phyloP scores from a whole-genome alignment of 2,888 invertebrate species.

The Spialia ferax region DNA sequence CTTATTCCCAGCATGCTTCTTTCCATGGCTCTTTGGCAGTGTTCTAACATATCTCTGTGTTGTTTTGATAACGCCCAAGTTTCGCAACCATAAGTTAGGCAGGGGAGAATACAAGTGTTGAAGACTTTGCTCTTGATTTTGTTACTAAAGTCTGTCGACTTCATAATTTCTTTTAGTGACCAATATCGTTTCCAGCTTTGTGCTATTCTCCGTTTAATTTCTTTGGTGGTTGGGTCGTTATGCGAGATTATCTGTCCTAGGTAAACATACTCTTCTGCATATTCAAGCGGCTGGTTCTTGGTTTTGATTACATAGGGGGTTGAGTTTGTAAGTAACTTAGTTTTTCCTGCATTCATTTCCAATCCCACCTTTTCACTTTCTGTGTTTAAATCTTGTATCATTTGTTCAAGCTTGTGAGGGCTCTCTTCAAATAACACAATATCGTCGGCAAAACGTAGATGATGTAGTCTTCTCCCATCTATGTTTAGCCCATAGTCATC shows the following conservation, averaged over 20 bases:
- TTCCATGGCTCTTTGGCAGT: too few relatives aligned
- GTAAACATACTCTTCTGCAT: background rate
- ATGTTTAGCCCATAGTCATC: background rate
- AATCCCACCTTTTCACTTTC: background rate
- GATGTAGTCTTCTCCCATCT: background rate
- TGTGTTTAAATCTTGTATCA: background rate
- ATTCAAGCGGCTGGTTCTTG: background rate
- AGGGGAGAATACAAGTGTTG: background rate
- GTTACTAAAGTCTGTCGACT: background rate
- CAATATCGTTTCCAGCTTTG: background rate
- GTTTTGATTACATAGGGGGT: background rate
- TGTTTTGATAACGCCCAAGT: too few relatives aligned
- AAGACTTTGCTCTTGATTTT: background rate
- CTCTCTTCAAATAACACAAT: background rate
- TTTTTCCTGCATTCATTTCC: too few relatives aligned
- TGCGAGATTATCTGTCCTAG: background rate
- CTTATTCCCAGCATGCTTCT: too few relatives aligned
- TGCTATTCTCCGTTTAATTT: background rate
- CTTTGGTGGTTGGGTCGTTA: background rate
- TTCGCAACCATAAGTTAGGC: too few relatives aligned
- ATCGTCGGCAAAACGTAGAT: background rate
- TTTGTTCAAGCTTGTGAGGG: background rate
- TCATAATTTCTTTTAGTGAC: background rate
- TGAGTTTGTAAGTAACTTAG: background rate
- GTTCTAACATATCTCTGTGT: too few relatives aligned